These are phyloP conservation scores for Saccostrea glomerata DNA, from an alignment of 1,140 invertebrate species.

Conservation along the genomic window DNA sequence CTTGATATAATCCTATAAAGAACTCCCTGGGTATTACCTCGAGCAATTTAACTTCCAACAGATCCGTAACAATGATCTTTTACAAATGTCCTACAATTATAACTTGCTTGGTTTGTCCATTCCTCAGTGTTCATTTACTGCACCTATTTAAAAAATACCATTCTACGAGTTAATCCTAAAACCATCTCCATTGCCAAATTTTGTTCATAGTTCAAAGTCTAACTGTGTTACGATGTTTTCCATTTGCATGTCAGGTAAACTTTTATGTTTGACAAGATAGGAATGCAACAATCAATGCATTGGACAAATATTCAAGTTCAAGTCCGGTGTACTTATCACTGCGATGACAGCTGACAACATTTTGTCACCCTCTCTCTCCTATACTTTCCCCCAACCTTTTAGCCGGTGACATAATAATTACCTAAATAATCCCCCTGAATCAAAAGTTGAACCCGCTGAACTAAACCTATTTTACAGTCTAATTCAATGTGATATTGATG, in stretches of 20 bases:
- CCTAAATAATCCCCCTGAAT: background rate
- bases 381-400: background rate
- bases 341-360: background rate
- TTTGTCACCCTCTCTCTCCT: background rate
- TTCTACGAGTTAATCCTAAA: slow-evolving; percentile 24
- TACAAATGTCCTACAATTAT: slow-evolving; percentile 35
- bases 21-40: background rate
- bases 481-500: slow-evolving; percentile 4
- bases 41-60: slow-evolving; percentile 30
- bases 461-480: background rate
- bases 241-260: slow-evolving; percentile 7
- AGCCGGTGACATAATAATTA: background rate
- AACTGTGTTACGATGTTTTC: background rate
- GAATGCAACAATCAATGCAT: background rate
- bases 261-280: background rate
- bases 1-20: slow-evolving; percentile 29
- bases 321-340: background rate
- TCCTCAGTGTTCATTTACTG: slow-evolving; percentile 1
- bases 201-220: background rate
- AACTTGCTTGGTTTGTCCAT: slow-evolving; percentile 1
- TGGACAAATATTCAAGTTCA: background rate
- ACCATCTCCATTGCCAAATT: slow-evolving; percentile 12
- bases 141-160: slow-evolving; percentile 36
- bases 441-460: background rate
- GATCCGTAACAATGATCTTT: slow-evolving; percentile 16